Evolutionary conservation across 2,797 vertebrate genomes (phyloP).

Genomic region (Periophthalmus magnuspinnatus): DNA sequence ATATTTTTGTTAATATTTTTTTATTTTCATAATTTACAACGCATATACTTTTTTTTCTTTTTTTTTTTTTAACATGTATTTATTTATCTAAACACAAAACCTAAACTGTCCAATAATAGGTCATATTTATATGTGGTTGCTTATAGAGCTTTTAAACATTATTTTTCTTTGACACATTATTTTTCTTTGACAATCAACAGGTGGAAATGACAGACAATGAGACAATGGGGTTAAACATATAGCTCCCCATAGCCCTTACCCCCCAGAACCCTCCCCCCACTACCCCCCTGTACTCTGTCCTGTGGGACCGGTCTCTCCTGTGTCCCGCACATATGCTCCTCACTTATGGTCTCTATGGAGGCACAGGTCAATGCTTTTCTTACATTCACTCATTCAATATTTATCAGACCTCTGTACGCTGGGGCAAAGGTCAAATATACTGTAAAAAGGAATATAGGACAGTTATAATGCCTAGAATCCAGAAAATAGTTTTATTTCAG

Average conservation of each 20-base stretch:
- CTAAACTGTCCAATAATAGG: too few species aligned
- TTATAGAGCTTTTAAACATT: too few species aligned
- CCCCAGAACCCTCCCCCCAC: too few species aligned
- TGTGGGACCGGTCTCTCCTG: neutral
- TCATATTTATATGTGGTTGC: too few species aligned
- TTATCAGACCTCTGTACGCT: neutral
- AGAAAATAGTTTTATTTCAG: neutral
- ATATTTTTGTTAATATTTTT: too few species aligned
- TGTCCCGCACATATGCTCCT: neutral
- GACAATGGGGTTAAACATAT: neutral
- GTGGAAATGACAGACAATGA: neutral
- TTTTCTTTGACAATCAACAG: neutral
- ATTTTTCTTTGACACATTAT: too few species aligned
- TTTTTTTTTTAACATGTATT: too few species aligned
- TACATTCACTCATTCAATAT: constrained; percentile 3
- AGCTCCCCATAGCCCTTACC: neutral
- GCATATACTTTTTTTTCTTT: too few species aligned
- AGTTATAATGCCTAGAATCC: neutral
- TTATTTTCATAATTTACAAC: too few species aligned
- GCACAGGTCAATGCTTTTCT: neutral
- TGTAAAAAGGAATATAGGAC: neutral
- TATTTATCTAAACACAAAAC: too few species aligned
- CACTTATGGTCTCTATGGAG: neutral
- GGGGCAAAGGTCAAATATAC: neutral
- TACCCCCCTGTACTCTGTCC: neutral